Base-by-base conservation (phyloP, 2,113 vertebrate genomes). In the Myrmecophaga tridactyla region DNA sequence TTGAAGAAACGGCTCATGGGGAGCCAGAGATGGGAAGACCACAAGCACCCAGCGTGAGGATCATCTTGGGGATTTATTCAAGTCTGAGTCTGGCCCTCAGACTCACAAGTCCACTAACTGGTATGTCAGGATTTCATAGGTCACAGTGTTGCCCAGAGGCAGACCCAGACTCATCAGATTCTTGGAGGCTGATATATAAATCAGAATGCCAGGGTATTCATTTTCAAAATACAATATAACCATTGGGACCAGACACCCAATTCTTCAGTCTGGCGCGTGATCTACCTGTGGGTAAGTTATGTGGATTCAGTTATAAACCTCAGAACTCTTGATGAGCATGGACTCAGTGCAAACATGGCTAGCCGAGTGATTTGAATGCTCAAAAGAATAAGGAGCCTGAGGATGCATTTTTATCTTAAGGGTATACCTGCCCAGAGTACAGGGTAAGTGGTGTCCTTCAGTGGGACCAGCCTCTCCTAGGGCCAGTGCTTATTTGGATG, bases 1-100 rank as follows among this genome's bases (percentile, higher is more conserved):
- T 90, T 90, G 75, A 96, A 94, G 73, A 83, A 88, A 88, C 89
- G 83, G 51, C 82, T 92, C 56, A 20, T 27, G 17, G 18, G n/a
- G 25, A 96, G 56, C 29, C 53, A 63, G 56, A 31, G 51, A 39
- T 34, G 48, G 43, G 90, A 60, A 36, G 27, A 46, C 53, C 6
- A 48, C 31, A 36, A 53, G 13, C 43, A 34, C 39, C 51, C 83
- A 43, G 15, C 6, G n/a, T n/a, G 80, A 84, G 67, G 62, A 77
- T 78, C 85, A 29, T 46, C 21, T 17, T n/a, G 75, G 15, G 12
- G 39, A 27, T 67, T 63, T 21, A 4, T 72, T 91, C 11, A 72
- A 46, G 39, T 70, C 21, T 46, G n/a, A 46, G 39, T 82, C 43
- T 76, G 70, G 70, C 36, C 81, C 53, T 62, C 62, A 48, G 43